Evolutionary conservation across 2,888 invertebrate genomes (phyloP), one percentile per base, ranked within the genome.

Genomic region (Lepidocyrtoides sp.): DNA sequence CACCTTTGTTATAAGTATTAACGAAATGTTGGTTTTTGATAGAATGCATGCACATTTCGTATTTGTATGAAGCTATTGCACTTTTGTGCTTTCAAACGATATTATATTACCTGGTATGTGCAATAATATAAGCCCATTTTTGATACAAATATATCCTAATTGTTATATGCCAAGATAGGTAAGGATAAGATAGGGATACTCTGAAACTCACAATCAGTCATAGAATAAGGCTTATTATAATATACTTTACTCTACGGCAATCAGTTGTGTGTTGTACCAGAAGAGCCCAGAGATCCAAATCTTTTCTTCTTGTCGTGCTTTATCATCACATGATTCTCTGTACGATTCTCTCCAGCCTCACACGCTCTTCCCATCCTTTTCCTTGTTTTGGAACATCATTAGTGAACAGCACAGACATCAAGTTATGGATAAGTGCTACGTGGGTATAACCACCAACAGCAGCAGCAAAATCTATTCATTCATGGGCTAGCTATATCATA

Each of bases 351-450:
- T n/a, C 69, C 63, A 26, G 48, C 3, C 57, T 23, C 29, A 8
- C 69, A 36, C 69, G 69, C 69, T 84, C 72, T 54, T 26, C 41
- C 84, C 83, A 72, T 84, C 84, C 84, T 54, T 84, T 84, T 84
- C 84, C 84, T 84, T 84, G 84, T 84, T 84, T 84, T 51, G 32
- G 72, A 72, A n/a, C 57, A 84, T 84, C 84, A 84, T 84, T 84
- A 84, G 72, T 36, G 48, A 66, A 29, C n/a, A 54, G 44, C 29
- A 12, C 69, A 69, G 36, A 69, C 69, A 69, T 17, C 0, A 17
- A 10, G n/a, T n/a, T n/a, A 3, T 36, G n/a, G 32, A 69, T 26
- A 36, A n/a, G n/a, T 10, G 36, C 7, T 63, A 63, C 69, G 36
- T 69, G 36, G 32, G 17, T 57, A 60, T 60, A 81, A 81, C 60